Conservation (phyloP, 2,888 invertebrate genomes). For the Ophion costatus region DNA sequence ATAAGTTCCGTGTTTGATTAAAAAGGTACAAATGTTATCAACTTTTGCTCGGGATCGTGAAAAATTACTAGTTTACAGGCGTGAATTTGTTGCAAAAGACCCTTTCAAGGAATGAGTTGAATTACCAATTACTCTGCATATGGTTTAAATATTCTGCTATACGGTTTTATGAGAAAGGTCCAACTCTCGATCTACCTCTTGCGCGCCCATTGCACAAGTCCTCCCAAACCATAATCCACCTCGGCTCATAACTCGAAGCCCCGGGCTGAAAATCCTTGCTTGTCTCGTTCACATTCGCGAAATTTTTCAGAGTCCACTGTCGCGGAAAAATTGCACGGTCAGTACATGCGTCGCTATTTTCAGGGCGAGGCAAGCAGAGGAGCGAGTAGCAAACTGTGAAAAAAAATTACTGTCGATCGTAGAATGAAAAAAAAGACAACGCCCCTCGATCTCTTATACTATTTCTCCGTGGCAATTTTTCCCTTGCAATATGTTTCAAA, state of each 20-base stretch:
- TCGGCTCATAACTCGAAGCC: conserved; percentile 33
- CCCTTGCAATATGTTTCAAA: conserved; percentile 24
- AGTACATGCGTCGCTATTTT: conserved; percentile 10
- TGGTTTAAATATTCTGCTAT: background rate
- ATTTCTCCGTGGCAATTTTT: background rate
- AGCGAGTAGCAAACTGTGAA: conserved; percentile 12
- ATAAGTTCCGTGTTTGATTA: too few relatives aligned
- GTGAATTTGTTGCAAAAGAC: too few relatives aligned
- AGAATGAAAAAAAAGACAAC: conserved; percentile 15
- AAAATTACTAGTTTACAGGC: too few relatives aligned
- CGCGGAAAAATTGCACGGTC: conserved; percentile 38
- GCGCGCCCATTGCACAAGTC: conserved; percentile 32
- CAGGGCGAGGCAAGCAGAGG: background rate
- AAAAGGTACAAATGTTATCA: too few relatives aligned
- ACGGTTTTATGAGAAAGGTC: conserved; percentile 17
- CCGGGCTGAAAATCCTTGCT: conserved; percentile 31
- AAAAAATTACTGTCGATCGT: conserved; percentile 33
- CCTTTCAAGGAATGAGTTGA: too few relatives aligned
- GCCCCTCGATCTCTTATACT: background rate
- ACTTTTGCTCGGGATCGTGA: too few relatives aligned
- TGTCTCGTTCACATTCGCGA: conserved; percentile 34
- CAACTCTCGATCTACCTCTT: conserved; percentile 32
- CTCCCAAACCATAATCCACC: conserved; percentile 41
- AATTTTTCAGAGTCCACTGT: conserved; percentile 43
- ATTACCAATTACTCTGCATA: background rate